Conservation (phyloP, 2,888 invertebrate species). For the Oligia latruncula region DNA sequence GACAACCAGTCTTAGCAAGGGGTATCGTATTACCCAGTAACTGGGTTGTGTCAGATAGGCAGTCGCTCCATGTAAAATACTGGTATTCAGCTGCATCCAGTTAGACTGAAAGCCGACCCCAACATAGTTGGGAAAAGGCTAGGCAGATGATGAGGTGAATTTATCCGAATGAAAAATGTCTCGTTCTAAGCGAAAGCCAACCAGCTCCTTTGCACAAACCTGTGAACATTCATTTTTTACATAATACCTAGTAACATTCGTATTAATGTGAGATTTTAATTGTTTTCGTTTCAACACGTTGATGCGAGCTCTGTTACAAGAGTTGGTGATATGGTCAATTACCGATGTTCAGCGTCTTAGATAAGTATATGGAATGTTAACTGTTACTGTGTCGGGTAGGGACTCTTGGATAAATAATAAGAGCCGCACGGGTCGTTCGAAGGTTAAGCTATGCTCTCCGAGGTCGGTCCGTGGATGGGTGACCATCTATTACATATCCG, state of each 20-base stretch:
- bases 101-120: too few species aligned
- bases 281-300: constrained; percentile 31
- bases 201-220: background rate
- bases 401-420: background rate
- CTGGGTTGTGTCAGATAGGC: too few species aligned
- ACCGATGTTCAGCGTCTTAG: constrained; percentile 14
- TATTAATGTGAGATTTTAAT: constrained; percentile 22
- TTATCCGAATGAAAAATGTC: background rate
- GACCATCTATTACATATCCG: background rate
- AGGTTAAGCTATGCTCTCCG: background rate
- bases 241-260: background rate
- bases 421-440: background rate
- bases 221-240: constrained; percentile 9
- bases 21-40: too few species aligned
- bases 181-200: background rate
- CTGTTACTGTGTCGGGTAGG: background rate
- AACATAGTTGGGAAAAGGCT: too few species aligned
- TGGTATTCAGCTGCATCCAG: too few species aligned
- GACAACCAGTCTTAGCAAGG: too few species aligned
- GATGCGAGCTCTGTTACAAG: constrained; percentile 8
- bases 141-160: too few species aligned
- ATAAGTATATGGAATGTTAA: background rate
- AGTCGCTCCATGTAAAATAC: too few species aligned
- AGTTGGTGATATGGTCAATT: constrained; percentile 28
- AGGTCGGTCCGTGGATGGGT: background rate